Conservation (phyloP, 2,797 vertebrate genomes). For the Muraenolepis orangiensis region DNA sequence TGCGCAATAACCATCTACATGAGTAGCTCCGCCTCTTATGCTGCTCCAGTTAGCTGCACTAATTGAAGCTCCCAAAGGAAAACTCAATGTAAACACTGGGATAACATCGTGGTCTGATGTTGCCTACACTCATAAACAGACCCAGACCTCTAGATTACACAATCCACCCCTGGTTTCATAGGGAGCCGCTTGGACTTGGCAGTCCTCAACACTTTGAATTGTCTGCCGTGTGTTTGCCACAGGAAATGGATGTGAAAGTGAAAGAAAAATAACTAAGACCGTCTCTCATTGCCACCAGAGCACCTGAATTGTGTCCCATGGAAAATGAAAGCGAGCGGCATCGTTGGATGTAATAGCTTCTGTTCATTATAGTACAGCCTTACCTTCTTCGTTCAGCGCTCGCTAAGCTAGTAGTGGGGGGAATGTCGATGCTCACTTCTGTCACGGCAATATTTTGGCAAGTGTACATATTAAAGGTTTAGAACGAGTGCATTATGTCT, state of each 20-base stretch:
- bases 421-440: background rate
- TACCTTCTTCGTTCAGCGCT: background rate
- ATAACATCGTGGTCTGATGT: background rate
- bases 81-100: background rate
- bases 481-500: too few relatives aligned
- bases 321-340: background rate
- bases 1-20: background rate
- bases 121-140: background rate
- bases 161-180: background rate
- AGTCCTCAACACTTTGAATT: background rate
- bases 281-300: background rate
- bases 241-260: background rate
- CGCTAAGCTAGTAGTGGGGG: too few relatives aligned
- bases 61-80: conserved; percentile 2
- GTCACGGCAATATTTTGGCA: background rate
- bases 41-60: background rate
- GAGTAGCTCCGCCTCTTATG: background rate
- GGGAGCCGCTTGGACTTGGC: background rate
- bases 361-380: background rate
- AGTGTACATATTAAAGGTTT: background rate
- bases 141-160: background rate
- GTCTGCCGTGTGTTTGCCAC: background rate
- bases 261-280: background rate
- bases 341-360: too few relatives aligned
- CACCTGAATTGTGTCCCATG: background rate